Percentiles rank a stretch among this genome's conserved stretches.
phyloP scores from a whole-genome alignment of 2,888 invertebrate genomes.

The Odontothrips loti region DNA sequence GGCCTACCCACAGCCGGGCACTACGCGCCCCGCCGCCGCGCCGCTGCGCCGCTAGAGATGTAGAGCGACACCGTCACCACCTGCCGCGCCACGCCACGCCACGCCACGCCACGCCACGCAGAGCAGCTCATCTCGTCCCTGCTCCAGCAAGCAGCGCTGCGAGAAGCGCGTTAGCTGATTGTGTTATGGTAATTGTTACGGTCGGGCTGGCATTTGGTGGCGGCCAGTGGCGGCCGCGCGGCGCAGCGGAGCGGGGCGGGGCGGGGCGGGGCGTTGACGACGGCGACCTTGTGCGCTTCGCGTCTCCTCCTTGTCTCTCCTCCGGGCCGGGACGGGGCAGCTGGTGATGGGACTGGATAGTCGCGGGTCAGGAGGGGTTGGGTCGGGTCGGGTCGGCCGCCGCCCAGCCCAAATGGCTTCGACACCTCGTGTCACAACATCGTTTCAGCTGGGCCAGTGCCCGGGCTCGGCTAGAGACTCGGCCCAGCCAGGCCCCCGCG shows the following conservation, averaged over 20 bases:
- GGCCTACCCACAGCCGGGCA: too few relatives aligned
- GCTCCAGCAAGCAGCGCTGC: too few relatives aligned
- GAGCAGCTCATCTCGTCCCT: background rate
- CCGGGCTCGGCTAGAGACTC: too few relatives aligned
- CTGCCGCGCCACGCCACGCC: background rate
- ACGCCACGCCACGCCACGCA: background rate
- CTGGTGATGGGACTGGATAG: too few relatives aligned
- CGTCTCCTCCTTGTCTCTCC: background rate
- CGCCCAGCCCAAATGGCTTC: background rate
- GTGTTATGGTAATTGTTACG: conserved; percentile 19
- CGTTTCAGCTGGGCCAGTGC: background rate
- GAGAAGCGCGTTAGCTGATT: background rate
- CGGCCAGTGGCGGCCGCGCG: background rate
- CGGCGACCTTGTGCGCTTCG: too few relatives aligned
- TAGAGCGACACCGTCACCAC: background rate
- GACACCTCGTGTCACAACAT: conserved; percentile 18
- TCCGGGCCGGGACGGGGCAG: background rate
- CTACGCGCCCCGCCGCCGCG: background rate
- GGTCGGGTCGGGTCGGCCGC: background rate
- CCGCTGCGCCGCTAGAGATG: background rate
- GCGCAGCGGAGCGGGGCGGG: too few relatives aligned
- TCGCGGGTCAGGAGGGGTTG: background rate
- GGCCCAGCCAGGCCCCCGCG: too few relatives aligned
- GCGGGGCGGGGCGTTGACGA: too few relatives aligned
- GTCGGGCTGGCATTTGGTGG: conserved; percentile 1